A percentile compares a stretch with the other conserved stretches of the same genome.
Conservation (phyloP, 2,113 vertebrate species). For the Nanger granti region DNA sequence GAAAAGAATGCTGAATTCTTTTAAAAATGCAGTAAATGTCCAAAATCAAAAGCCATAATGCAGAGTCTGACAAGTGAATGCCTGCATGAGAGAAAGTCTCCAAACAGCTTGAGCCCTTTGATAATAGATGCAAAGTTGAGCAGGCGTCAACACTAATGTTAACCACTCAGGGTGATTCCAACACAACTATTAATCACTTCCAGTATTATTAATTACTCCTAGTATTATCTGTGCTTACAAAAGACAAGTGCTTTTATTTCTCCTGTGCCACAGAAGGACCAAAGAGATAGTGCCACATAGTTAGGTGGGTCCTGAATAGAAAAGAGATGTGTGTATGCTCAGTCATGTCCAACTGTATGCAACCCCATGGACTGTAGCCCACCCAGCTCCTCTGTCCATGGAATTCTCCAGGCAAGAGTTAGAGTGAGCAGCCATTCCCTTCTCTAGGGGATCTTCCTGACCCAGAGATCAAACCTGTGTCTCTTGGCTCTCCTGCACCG, state of each 20-base stretch:
- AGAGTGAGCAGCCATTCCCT: background rate
- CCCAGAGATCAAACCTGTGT: background rate
- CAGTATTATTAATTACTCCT: background rate
- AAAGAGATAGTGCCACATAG: background rate
- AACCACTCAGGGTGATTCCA: background rate
- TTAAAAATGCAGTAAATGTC: background rate
- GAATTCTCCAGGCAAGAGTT: background rate
- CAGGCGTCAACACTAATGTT: background rate
- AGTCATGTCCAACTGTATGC: background rate
- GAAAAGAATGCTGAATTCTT: background rate
- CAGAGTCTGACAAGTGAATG: background rate
- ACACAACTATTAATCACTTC: background rate
- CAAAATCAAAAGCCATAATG: background rate
- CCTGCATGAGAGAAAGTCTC: background rate
- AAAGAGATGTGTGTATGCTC: background rate
- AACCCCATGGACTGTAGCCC: background rate
- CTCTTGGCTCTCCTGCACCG: background rate
- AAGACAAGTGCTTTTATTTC: background rate
- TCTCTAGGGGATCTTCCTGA: background rate
- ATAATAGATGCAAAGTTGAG: slow-evolving; percentile 9
- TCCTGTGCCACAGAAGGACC: background rate
- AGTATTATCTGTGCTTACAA: background rate
- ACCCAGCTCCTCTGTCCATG: background rate
- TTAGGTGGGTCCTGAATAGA: background rate
- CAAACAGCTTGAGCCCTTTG: background rate